phyloP scores from a whole-genome alignment of 2,113 vertebrate genomes.

The Eulemur macaco region DNA sequence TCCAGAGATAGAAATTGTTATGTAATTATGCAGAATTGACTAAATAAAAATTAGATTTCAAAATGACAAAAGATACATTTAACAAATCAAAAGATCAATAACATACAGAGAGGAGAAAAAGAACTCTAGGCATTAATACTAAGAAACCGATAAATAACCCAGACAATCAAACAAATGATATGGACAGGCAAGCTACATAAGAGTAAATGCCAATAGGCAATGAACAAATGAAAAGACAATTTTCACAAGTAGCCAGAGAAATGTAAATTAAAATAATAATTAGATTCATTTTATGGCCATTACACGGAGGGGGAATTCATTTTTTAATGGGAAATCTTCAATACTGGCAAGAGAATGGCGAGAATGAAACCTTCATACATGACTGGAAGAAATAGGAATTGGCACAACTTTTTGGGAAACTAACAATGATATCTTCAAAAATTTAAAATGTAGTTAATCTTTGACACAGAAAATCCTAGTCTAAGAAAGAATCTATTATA shows the following conservation, averaged over 20 bases:
- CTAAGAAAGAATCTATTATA: background rate
- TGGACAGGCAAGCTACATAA: background rate
- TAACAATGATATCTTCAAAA: background rate
- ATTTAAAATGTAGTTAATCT: background rate
- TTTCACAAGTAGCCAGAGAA: background rate
- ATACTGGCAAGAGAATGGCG: background rate
- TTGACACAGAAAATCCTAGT: background rate
- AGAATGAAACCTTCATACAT: background rate
- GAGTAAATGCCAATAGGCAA: background rate
- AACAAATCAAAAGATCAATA: background rate
- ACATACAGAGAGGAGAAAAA: background rate
- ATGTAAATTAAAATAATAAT: background rate
- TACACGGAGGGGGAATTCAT: background rate
- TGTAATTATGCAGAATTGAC: background rate
- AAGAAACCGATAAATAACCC: background rate
- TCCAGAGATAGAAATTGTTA: background rate
- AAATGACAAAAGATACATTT: background rate
- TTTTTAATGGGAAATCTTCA: background rate
- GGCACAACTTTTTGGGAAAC: background rate
- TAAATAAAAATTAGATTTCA: slow-evolving; percentile 41
- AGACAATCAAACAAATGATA: background rate
- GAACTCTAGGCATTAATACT: background rate
- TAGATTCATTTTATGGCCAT: background rate
- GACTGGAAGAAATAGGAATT: background rate
- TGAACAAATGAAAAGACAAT: background rate